These are phyloP conservation scores for Macrobrachium rosenbergii DNA, from an alignment of 1,140 invertebrate genomes.

Conservation along the genomic window DNA sequence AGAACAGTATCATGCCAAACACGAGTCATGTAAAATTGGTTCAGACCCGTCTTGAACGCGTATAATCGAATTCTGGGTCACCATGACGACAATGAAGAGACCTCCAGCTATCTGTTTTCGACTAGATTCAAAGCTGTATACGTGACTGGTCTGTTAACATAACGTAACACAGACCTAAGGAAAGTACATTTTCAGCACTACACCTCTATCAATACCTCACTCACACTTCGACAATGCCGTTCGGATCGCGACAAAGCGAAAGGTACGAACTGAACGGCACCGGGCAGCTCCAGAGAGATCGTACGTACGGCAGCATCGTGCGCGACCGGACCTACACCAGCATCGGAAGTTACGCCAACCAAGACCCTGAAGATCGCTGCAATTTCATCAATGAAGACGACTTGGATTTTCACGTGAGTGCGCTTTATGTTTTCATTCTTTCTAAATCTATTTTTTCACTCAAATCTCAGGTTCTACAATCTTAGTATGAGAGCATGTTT, in stretches of 20 bases:
- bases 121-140: no score
- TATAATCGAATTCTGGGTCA: no score
- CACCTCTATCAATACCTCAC: background rate
- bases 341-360: slow-evolving; percentile 54
- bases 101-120: no score
- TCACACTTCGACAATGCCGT: slow-evolving; percentile 31
- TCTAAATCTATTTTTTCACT: background rate
- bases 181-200: background rate
- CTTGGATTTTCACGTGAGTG: slow-evolving; percentile 46
- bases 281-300: slow-evolving; percentile 53
- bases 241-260: slow-evolving; percentile 38
- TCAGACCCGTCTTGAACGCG: no score
- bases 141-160: background rate
- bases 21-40: no score
- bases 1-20: no score
- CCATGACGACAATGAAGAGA: no score
- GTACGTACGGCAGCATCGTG: slow-evolving; percentile 54
- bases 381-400: slow-evolving; percentile 56
- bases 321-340: slow-evolving; percentile 52
- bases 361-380: slow-evolving; percentile 41
- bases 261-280: slow-evolving; percentile 59
- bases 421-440: background rate
- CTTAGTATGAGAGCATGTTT: background rate
- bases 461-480: background rate
- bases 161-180: background rate